A percentile compares a stretch with the other conserved stretches of the same genome.
Conservation (phyloP, 2,113 vertebrate species). For the Centropus unirufus region DNA sequence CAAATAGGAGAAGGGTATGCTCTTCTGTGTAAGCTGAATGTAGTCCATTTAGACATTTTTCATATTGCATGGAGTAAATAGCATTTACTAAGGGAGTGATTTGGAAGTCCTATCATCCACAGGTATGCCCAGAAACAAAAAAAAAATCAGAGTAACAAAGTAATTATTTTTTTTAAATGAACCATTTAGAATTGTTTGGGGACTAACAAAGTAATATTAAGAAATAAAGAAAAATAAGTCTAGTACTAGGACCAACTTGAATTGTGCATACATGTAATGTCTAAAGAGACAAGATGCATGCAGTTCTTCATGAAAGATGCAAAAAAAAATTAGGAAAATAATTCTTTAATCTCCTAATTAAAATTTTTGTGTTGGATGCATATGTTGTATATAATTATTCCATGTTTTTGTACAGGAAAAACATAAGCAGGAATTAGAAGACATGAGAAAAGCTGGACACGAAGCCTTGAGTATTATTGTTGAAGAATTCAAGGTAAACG, state of each 20-base stretch:
- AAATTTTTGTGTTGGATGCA: rapidly evolving
- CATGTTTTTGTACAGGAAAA: slow-evolving; percentile 73
- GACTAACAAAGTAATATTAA: not conserved
- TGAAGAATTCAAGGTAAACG: slow-evolving; percentile 84
- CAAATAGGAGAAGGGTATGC: not conserved
- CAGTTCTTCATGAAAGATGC: not conserved
- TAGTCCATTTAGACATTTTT: not conserved
- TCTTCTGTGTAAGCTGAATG: not conserved
- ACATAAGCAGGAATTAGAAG: slow-evolving; percentile 80
- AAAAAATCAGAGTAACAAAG: not conserved
- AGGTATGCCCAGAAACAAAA: not conserved
- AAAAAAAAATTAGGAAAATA: not conserved
- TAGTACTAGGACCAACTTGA: not conserved
- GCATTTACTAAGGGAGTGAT: not conserved
- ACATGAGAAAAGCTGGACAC: slow-evolving; percentile 83
- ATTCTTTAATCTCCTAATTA: not conserved
- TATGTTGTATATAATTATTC: not conserved
- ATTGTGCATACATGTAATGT: not conserved
- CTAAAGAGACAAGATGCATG: not conserved
- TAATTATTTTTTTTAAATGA: not conserved
- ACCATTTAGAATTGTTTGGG: not conserved
- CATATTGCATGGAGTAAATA: not conserved
- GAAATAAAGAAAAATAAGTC: not conserved
- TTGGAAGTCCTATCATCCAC: not conserved
- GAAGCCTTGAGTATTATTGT: slow-evolving; percentile 83